Conservation (phyloP, 2,888 invertebrate species). For the Mesorhabditis belari region DNA sequence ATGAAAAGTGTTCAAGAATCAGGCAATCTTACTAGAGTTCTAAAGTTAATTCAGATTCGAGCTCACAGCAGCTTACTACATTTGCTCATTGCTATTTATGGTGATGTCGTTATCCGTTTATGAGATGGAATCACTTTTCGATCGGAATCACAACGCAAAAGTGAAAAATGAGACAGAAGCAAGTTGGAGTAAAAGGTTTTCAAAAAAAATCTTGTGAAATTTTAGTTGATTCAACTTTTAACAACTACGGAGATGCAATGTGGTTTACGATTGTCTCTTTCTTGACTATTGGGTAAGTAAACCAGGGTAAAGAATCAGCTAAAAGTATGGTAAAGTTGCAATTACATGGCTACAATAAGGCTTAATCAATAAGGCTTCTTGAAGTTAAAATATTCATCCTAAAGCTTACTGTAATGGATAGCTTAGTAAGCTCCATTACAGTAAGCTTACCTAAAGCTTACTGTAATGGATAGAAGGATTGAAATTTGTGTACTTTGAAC, state of each 20-base stretch:
- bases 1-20: neutral
- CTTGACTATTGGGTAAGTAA: constrained; percentile 26
- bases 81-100: neutral
- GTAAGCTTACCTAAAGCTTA: no score
- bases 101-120: neutral
- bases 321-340: no score
- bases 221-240: constrained; percentile 16
- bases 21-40: neutral
- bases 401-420: no score
- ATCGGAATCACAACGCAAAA: constrained; percentile 1
- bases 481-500: neutral
- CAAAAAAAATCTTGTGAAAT: no score
- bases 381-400: no score
- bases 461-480: neutral
- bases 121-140: neutral
- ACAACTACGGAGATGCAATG: constrained; percentile 32
- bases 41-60: neutral
- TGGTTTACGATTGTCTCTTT: constrained; percentile 45
- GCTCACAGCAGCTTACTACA: neutral
- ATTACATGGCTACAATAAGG: no score
- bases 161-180: no score
- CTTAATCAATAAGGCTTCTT: no score
- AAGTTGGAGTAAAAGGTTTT: no score
- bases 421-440: no score
- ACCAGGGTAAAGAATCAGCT: no score